Percentiles rank a stretch among this genome's conserved stretches.
Conservation (phyloP, 2,888 invertebrate species). For the Nineta flava region DNA sequence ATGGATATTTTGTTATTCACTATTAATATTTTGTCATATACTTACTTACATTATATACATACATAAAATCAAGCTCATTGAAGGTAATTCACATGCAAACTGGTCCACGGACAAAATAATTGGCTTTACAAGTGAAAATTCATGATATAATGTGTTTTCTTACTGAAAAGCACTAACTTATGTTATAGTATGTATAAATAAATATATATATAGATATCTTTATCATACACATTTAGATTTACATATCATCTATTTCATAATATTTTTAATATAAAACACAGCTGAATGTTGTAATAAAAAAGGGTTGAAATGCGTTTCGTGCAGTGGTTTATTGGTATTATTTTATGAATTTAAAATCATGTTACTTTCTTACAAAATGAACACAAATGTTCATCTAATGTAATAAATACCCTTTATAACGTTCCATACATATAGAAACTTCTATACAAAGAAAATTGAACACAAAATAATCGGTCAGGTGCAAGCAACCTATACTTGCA, state of each 20-base stretch:
- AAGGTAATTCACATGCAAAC: slow-evolving; percentile 19
- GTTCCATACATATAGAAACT: too few relatives aligned
- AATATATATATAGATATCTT: background rate
- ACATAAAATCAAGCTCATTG: slow-evolving; percentile 12
- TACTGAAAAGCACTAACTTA: background rate
- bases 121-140: slow-evolving; percentile 15
- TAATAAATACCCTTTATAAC: too few relatives aligned
- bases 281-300: background rate
- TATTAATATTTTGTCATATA: too few relatives aligned
- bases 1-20: too few relatives aligned
- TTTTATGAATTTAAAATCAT: background rate
- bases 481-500: too few relatives aligned
- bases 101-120: slow-evolving; percentile 18
- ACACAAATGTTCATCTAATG: background rate
- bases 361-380: background rate
- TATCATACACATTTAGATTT: background rate
- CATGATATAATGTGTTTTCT: background rate
- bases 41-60: too few relatives aligned
- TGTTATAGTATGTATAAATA: background rate
- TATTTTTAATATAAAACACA: background rate
- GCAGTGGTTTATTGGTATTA: background rate
- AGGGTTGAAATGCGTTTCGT: too few relatives aligned
- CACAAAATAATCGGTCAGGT: too few relatives aligned
- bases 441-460: too few relatives aligned
- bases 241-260: background rate